Evolutionary conservation across 2,797 vertebrate genomes (phyloP).

Genomic region (Anguilla obscura): DNA sequence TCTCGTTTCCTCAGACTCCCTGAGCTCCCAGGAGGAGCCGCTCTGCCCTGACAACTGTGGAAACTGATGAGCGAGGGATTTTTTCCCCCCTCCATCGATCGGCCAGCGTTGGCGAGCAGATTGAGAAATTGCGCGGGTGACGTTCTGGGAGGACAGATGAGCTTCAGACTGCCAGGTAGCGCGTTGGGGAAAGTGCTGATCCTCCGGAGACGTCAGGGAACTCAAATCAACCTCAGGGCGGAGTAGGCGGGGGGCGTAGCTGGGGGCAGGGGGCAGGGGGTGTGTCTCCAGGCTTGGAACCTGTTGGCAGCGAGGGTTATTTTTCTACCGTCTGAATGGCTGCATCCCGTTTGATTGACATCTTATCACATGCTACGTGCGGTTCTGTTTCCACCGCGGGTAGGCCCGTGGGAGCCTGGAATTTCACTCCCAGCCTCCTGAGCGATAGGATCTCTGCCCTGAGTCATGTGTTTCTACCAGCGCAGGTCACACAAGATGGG

Average conservation of each 20-base stretch:
- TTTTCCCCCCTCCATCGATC: not conserved
- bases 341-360: constrained; percentile 17
- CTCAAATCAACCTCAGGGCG: not conserved
- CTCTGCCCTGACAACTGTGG: not conserved
- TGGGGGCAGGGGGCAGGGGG: not conserved
- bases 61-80: constrained; percentile 11
- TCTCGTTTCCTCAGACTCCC: not conserved
- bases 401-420: not conserved
- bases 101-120: not conserved
- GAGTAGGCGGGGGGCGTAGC: not conserved
- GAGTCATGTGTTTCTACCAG: constrained; percentile 17
- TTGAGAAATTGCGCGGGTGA: not conserved
- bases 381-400: not conserved
- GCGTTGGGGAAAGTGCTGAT: constrained; percentile 22
- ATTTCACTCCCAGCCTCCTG: not conserved
- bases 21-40: not conserved
- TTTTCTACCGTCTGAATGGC: constrained; percentile 4
- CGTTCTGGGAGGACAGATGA: not conserved
- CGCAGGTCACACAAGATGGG: not conserved
- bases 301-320: not conserved
- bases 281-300: too few relatives aligned
- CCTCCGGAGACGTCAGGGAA: not conserved
- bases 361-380: constrained; percentile 12
- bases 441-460: not conserved
- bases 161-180: not conserved